Percentiles rank a stretch among this genome's conserved stretches.
Conservation (phyloP, 2,113 vertebrate genomes). For the Gnathonemus longibarbis region DNA sequence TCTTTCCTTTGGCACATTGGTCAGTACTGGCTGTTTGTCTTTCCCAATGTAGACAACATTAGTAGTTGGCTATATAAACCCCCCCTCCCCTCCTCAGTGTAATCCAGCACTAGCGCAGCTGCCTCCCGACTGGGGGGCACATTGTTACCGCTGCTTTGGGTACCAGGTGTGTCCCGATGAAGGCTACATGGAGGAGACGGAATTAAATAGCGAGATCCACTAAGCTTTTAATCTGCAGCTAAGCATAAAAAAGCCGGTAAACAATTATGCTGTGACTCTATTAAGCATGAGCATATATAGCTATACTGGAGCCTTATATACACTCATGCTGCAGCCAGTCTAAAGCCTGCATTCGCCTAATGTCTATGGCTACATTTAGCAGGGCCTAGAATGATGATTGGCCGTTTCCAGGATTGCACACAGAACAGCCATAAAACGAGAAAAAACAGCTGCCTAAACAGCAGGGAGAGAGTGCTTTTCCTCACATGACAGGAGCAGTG, state of each 20-base stretch:
- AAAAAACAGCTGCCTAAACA: not conserved
- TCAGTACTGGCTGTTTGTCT: not conserved
- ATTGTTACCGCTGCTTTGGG: slow-evolving; percentile 19
- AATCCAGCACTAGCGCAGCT: not conserved
- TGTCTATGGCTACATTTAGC: slow-evolving; percentile 14
- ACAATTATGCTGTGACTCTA: slow-evolving; percentile 39
- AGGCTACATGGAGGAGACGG: slow-evolving; percentile 25
- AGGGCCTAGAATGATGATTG: not conserved
- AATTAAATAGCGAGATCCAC: slow-evolving; percentile 10
- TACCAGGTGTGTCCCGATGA: slow-evolving; percentile 20
- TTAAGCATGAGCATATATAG: not conserved
- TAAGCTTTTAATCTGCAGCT: slow-evolving; percentile 48
- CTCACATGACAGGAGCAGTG: not conserved
- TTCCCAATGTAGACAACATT: not conserved
- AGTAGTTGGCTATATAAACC: too few species aligned
- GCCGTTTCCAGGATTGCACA: not conserved
- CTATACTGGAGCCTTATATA: not conserved
- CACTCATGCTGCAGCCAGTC: not conserved
- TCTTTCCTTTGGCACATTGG: not conserved
- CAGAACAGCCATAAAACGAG: not conserved
- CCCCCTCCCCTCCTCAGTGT: not conserved
- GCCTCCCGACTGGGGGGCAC: not conserved
- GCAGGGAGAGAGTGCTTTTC: not conserved
- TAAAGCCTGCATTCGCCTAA: slow-evolving; percentile 13
- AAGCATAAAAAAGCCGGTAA: slow-evolving; percentile 43